A percentile compares a stretch with the other conserved stretches of the same genome.
phyloP scores from a whole-genome alignment of 2,113 vertebrate genomes.

The Leptocoma aspasia region DNA sequence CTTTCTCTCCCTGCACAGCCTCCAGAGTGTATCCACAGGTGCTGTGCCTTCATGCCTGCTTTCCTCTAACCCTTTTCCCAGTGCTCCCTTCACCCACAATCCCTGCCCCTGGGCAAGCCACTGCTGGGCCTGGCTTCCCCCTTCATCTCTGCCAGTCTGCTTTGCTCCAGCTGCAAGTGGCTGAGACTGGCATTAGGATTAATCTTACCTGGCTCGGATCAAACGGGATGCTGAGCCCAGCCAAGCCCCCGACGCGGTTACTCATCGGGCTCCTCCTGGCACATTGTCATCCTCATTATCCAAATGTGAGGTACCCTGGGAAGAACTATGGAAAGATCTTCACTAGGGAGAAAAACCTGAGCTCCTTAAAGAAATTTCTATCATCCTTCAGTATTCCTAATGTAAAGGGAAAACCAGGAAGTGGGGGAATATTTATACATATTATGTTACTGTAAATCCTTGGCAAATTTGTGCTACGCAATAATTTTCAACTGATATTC shows the following conservation, averaged over 20 bases:
- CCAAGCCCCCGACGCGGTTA: background rate
- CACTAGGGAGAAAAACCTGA: background rate
- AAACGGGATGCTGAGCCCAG: background rate
- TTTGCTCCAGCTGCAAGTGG: background rate
- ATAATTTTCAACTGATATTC: background rate
- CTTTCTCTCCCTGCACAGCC: background rate
- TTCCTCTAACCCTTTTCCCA: background rate
- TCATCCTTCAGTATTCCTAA: background rate
- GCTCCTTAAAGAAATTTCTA: background rate
- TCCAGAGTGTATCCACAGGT: background rate
- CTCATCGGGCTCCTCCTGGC: background rate
- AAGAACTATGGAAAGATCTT: background rate
- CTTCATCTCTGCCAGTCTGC: background rate
- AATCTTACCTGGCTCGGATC: background rate
- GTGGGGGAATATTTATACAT: background rate
- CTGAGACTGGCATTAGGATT: background rate
- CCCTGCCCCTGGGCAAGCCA: background rate
- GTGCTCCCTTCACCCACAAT: background rate
- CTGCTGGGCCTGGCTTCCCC: background rate
- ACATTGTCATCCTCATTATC: background rate
- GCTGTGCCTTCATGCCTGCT: background rate
- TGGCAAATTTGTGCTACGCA: background rate
- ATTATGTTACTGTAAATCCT: rapidly evolving
- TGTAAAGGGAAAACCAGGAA: background rate
- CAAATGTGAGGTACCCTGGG: background rate